Percentiles rank a stretch among this genome's conserved stretches.
phyloP scores from a whole-genome alignment of 2,797 vertebrate species.

The Poeciliopsis paucimaculata region DNA sequence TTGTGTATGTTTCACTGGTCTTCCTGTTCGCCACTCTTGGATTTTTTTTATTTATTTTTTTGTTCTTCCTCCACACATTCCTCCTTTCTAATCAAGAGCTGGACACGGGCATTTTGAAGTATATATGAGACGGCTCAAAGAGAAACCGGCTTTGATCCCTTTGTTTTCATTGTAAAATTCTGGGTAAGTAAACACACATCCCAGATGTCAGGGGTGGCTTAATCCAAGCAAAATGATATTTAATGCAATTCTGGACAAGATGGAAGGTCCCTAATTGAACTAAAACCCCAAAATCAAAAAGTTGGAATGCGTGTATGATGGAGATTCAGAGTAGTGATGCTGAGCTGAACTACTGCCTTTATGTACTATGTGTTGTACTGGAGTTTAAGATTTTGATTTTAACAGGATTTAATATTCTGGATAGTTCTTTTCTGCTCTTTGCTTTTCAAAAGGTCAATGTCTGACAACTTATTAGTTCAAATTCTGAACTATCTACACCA shows the following conservation, averaged over 20 bases:
- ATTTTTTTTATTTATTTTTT: conserved; percentile 53
- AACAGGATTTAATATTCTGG: background rate
- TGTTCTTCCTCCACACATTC: conserved; percentile 49
- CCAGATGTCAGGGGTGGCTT: conserved; percentile 66
- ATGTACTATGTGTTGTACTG: background rate
- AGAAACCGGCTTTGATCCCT: conserved; percentile 45
- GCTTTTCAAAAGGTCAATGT: background rate
- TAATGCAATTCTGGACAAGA: conserved; percentile 26
- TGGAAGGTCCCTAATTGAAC: conserved; percentile 16
- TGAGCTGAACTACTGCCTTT: background rate
- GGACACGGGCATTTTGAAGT: conserved; percentile 40
- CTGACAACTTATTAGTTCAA: background rate
- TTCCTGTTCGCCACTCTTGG: conserved; percentile 53
- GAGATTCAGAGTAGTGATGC: background rate
- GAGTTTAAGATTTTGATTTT: background rate
- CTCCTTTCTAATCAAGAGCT: conserved; percentile 62
- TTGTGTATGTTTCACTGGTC: conserved; percentile 33
- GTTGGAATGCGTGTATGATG: background rate
- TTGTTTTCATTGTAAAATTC: conserved; percentile 56
- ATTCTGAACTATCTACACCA: background rate
- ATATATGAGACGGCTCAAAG: conserved; percentile 53
- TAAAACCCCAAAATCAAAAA: conserved; percentile 13
- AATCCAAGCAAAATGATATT: conserved; percentile 49
- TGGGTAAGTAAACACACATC: conserved; percentile 57
- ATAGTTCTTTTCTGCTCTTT: background rate